A percentile compares a stretch with the other conserved stretches of the same genome.
Conservation (phyloP, 2,797 vertebrate genomes). For the Coracias cyanogaster region DNA sequence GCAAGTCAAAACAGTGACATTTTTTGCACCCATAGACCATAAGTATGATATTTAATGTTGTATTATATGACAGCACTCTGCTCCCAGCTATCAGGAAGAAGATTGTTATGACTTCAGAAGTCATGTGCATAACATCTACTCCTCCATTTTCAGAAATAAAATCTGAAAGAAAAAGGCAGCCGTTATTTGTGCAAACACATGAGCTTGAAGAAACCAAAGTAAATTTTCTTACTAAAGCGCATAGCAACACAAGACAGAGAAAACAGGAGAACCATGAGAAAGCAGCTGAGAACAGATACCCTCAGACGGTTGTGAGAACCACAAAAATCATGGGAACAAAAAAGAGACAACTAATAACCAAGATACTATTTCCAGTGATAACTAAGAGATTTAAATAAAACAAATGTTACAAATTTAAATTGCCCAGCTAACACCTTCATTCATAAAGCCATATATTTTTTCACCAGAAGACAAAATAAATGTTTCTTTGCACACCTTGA, state of each 20-base stretch:
- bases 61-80: neutral
- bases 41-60: neutral
- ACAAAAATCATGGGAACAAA: neutral
- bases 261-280: neutral
- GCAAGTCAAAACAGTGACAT: neutral
- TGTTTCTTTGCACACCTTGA: neutral
- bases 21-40: neutral
- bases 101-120: neutral
- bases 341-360: neutral
- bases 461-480: neutral
- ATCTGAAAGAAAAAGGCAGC: neutral
- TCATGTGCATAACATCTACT: neutral
- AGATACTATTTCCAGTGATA: neutral
- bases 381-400: neutral
- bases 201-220: neutral
- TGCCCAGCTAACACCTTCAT: neutral
- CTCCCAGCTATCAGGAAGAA: neutral
- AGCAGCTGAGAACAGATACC: neutral
- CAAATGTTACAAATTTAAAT: neutral
- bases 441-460: neutral
- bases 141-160: neutral
- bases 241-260: neutral
- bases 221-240: neutral
- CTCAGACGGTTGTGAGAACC: neutral
- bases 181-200: neutral